Evolutionary conservation across 2,797 vertebrate species (phyloP).

Genomic region (Hephaestus fuliginosus): DNA sequence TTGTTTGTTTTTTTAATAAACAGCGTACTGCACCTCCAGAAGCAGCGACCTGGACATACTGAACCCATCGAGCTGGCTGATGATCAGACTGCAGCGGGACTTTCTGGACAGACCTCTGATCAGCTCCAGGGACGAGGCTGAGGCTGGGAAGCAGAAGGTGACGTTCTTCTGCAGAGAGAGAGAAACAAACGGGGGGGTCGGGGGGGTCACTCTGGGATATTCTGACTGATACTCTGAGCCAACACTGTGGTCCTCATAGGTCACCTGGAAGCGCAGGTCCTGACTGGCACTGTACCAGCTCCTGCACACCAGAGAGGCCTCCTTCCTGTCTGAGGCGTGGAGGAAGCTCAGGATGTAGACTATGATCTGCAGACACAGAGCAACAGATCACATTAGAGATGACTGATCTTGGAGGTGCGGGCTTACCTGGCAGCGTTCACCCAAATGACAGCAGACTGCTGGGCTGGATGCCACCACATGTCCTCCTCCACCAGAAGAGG

Average conservation of each 20-base stretch:
- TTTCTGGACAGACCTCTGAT: constrained; percentile 76
- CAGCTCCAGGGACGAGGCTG: constrained; percentile 78
- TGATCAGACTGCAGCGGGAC: constrained; percentile 72
- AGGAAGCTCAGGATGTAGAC: constrained; percentile 85
- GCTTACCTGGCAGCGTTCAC: neutral
- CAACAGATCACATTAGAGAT: neutral
- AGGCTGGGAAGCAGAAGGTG: constrained; percentile 82
- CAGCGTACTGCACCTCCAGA: constrained; percentile 64
- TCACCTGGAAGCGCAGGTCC: constrained; percentile 86
- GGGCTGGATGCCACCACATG: neutral
- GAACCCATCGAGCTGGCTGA: constrained; percentile 84
- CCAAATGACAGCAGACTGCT: neutral
- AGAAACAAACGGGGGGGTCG: neutral
- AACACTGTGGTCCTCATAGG: no score
- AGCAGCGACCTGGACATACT: constrained; percentile 80
- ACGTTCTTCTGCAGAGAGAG: constrained; percentile 74
- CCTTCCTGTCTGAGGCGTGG: constrained; percentile 85
- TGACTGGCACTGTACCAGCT: constrained; percentile 90
- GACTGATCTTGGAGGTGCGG: neutral
- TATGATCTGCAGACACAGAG: constrained; percentile 83
- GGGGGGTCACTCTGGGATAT: neutral
- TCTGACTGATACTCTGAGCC: no score
- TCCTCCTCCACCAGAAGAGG: neutral
- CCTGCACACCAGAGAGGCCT: constrained; percentile 88
- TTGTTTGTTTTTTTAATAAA: neutral